A percentile compares a stretch with the other conserved stretches of the same genome.
Conservation (phyloP, 2,113 vertebrate genomes). For the Coptodon bakossiorum region DNA sequence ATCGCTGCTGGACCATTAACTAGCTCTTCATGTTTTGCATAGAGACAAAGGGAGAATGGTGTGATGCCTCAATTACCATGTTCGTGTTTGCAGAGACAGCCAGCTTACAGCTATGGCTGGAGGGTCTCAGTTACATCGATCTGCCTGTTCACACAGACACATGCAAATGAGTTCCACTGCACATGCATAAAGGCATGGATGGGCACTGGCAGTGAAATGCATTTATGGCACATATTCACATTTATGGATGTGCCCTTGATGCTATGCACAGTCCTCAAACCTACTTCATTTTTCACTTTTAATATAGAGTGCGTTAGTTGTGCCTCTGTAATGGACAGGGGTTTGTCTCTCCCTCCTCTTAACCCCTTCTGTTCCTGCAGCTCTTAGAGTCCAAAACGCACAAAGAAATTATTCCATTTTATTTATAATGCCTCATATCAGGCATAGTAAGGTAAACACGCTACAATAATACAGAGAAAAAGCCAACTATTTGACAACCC, state of each 20-base stretch:
- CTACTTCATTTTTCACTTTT: background rate
- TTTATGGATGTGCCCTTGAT: background rate
- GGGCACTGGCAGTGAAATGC: background rate
- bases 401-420: background rate
- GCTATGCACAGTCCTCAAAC: background rate
- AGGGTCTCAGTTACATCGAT: constrained; percentile 34
- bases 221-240: background rate
- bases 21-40: constrained; percentile 38
- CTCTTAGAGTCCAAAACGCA: background rate
- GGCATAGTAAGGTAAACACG: background rate
- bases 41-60: constrained; percentile 43
- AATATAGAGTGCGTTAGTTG: background rate
- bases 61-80: constrained; percentile 58
- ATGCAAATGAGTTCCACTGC: constrained; percentile 24
- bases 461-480: background rate
- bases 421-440: background rate
- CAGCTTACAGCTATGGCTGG: constrained; percentile 7
- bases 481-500: background rate
- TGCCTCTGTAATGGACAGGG: background rate
- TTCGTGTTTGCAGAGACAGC: constrained; percentile 42
- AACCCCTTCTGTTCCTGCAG: background rate
- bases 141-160: constrained; percentile 6
- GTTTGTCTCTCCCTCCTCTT: background rate
- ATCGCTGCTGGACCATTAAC: constrained; percentile 41
- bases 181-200: background rate